Conservation (phyloP, 2,888 invertebrate species). For the Apotomis betuletana region DNA sequence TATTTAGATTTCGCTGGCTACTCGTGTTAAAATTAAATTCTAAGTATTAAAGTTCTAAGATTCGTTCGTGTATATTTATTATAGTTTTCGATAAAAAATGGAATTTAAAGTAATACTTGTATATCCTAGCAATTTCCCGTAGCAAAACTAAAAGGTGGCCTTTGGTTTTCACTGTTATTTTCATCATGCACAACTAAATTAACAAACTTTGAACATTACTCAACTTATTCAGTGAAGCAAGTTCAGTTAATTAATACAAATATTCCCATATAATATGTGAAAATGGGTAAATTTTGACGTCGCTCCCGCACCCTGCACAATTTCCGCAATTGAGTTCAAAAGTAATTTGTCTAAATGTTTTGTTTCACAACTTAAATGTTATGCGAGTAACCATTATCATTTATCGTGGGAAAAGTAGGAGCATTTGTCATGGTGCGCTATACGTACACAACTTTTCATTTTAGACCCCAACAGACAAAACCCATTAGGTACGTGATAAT, state of each 20-base stretch:
- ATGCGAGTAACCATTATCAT: slow-evolving; percentile 43
- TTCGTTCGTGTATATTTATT: too few relatives aligned
- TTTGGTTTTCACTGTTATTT: neutral
- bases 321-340: slow-evolving; percentile 30
- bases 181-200: neutral
- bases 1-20: too few relatives aligned
- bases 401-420: slow-evolving; percentile 67
- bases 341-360: slow-evolving; percentile 38
- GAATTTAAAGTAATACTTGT: too few relatives aligned
- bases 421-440: slow-evolving; percentile 64
- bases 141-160: too few relatives aligned
- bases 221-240: neutral
- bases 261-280: slow-evolving; percentile 2
- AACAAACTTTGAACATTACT: neutral
- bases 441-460: slow-evolving; percentile 68
- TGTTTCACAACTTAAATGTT: slow-evolving; percentile 39
- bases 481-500: slow-evolving; percentile 81
- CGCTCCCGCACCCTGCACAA: slow-evolving; percentile 24
- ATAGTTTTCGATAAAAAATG: too few relatives aligned
- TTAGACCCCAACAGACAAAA: slow-evolving; percentile 70
- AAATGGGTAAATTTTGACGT: slow-evolving; percentile 25
- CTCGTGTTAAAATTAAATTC: too few relatives aligned
- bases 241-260: slow-evolving; percentile 14
- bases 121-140: too few relatives aligned
- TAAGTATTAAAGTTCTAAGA: too few relatives aligned